These are phyloP conservation scores for Heliocidaris erythrogramma DNA, from an alignment of 35 echinoderm and acorn worm genomes.

Conservation along the genomic window DNA sequence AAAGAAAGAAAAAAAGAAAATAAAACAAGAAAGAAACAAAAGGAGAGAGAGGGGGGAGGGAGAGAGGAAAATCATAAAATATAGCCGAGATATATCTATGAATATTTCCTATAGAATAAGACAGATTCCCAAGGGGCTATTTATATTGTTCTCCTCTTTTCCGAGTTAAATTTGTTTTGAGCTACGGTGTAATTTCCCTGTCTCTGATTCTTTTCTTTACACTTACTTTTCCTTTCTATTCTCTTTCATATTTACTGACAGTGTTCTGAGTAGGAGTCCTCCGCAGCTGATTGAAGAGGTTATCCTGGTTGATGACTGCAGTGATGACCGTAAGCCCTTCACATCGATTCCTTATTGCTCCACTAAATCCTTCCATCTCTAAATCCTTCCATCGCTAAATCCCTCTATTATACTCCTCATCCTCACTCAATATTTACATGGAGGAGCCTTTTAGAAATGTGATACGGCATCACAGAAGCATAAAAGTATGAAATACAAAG, in stretches of 20 bases:
- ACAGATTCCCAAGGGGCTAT: too few species aligned
- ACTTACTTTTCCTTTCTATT: too few species aligned
- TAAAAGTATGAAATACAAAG: background rate
- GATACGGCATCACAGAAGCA: background rate
- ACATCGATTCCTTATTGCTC: background rate
- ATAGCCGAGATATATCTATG: too few species aligned
- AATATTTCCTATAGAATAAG: too few species aligned
- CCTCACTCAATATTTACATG: background rate
- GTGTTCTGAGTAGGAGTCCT: conserved; percentile 91
- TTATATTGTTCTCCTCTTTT: too few species aligned
- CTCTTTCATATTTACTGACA: conserved; percentile 50
- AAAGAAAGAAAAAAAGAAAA: too few species aligned
- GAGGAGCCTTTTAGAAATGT: background rate
- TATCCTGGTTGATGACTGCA: conserved; percentile 93
- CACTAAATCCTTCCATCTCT: background rate
- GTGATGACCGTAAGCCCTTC: conserved; percentile 89
- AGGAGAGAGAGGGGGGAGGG: too few species aligned
- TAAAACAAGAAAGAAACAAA: too few species aligned
- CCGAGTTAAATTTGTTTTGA: too few species aligned
- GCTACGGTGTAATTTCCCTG: too few species aligned
- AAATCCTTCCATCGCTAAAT: background rate
- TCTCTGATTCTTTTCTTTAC: background rate
- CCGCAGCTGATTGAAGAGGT: conserved; percentile 89
- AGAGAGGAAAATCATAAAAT: too few species aligned
- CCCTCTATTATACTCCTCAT: background rate